Base-by-base conservation (phyloP, 2,797 vertebrate species). In the Rhinophrynus dorsalis region DNA sequence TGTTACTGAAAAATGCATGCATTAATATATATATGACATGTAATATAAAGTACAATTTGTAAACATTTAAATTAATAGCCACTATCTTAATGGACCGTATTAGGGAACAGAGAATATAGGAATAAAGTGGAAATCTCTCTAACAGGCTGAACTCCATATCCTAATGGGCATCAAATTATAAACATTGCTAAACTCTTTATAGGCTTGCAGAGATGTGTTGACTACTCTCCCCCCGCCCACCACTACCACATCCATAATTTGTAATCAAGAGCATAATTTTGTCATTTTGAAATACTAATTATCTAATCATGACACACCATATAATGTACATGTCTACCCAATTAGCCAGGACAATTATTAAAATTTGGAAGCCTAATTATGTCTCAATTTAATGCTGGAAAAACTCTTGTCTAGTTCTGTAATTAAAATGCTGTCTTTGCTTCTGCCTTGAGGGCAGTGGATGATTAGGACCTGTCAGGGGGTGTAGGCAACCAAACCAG, bases 401-500 rank as follows among this genome's bases (percentile, higher is more conserved):
- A 44, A 92, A 92, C 88, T 87, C 89, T 87, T 87, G 87, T 80
- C 80, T 81, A 86, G 91, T 89, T 84, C 90, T 82, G 92, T 95
- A 94, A 96, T 97, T 95, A 96, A 92, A 96, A 92, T 83, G 88
- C 87, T 90, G 88, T 88, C 82, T 90, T 90, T 88, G 87, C 83
- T 87, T 78, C 85, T 94, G 94, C 95, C 95, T 96, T 90, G 82
- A 92, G 95, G 97, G 96, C 94, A 94, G 89, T 77, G 84, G 85
- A 78, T 96, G 94, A 96, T 95, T 92, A 94, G 95, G 92, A 95
- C 92, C 93, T 95, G 96, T 97, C 95, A 97, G 92, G 90, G 91
- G 93, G 94, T 85, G 90, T 72, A 84, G 89, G 78, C 92, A 91
- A 81, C 90, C 85, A 78, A 92, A 85, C 79, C 94, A 95, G 90